Evolutionary conservation across 2,113 vertebrate genomes (phyloP), one percentile per base, ranked within the genome.

Genomic region (Miniopterus natalensis): DNA sequence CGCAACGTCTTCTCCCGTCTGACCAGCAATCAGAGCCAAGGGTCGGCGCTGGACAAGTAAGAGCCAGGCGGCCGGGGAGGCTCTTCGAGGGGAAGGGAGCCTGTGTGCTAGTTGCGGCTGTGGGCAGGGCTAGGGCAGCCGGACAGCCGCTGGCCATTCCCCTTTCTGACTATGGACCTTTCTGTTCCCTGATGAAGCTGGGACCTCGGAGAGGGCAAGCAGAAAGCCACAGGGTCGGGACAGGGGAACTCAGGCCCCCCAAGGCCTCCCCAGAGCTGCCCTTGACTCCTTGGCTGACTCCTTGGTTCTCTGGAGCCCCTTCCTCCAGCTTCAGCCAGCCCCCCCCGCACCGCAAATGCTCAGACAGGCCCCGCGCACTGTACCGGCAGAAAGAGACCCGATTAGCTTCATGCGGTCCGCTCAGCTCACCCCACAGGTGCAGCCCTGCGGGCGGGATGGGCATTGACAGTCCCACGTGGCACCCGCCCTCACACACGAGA

Each of bases 1-100:
- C 99, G 99, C 81, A 99, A 99, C 0, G 99, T 99, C 96, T 99
- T 99, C 98, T 99, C 99, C 42, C 99, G 99, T 31, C 99, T 99
- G 74, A 99, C 99, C 25, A 99, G 99, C 98, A 99, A 99, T 96
- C 99, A 99, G 98, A 99, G 99, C 96, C 99, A 99, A 97, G 99
- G 99, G 6, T 99, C 99, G 15, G 99, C 99, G 8, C 98, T 99
- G 98, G 99, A 99, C 98, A 99, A 99, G 99, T 99, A 98, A 99
- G 99, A 91, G 96, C 86, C 95, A 1, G 0, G 79, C 1, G 45
- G 45, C 25, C 5, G 3, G 63, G 83, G 40, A 45, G 94, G 80
- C 2, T 11, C 6, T 0, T 2, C 1, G 2, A 7, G 45, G 25
- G 92, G 29, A 4, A 20, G 59, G 70, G 55, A 13, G 53, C 9